Evolutionary conservation across 2,797 vertebrate genomes (phyloP).

Genomic region (Poecilia gillii): DNA sequence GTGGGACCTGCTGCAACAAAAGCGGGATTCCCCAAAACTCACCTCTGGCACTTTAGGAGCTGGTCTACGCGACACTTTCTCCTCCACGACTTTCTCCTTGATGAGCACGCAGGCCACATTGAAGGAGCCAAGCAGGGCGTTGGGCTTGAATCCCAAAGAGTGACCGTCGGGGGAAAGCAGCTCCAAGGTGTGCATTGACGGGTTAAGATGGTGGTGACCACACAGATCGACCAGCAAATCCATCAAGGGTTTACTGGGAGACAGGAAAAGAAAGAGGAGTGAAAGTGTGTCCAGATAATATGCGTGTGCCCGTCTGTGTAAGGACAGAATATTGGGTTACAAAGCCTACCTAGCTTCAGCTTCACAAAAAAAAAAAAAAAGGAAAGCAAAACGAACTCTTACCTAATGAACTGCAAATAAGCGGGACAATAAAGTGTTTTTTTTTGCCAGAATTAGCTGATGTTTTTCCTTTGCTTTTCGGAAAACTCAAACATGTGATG

Average conservation of each 20-base stretch:
- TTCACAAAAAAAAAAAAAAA: conserved; percentile 28
- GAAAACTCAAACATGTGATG: neutral
- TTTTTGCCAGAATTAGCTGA: neutral
- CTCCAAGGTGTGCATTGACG: conserved; percentile 91
- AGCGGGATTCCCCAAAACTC: conserved; percentile 40
- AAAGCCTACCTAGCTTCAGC: conserved; percentile 25
- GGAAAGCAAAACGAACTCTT: conserved; percentile 26
- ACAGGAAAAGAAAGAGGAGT: conserved; percentile 26
- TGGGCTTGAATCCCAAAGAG: conserved; percentile 91
- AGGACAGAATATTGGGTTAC: conserved; percentile 59
- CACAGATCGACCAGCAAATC: conserved; percentile 95
- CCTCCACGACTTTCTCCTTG: conserved; percentile 89
- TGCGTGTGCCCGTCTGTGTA: neutral
- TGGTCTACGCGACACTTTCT: conserved; percentile 82
- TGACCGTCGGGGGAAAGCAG: conserved; percentile 82
- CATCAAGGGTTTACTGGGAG: conserved; percentile 93
- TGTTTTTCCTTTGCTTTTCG: neutral
- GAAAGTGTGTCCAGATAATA: conserved; percentile 1
- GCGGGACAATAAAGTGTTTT: neutral
- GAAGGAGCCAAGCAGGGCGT: conserved; percentile 90
- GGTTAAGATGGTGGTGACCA: conserved; percentile 91
- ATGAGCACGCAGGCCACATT: conserved; percentile 87
- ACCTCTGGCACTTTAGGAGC: conserved; percentile 92
- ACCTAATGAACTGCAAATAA: conserved; percentile 1
- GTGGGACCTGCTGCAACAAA: neutral